A percentile compares a stretch with the other conserved stretches of the same genome.
Evolutionary conservation across 2,888 invertebrate species (phyloP).

Genomic region (Oscheius myriophilus): DNA sequence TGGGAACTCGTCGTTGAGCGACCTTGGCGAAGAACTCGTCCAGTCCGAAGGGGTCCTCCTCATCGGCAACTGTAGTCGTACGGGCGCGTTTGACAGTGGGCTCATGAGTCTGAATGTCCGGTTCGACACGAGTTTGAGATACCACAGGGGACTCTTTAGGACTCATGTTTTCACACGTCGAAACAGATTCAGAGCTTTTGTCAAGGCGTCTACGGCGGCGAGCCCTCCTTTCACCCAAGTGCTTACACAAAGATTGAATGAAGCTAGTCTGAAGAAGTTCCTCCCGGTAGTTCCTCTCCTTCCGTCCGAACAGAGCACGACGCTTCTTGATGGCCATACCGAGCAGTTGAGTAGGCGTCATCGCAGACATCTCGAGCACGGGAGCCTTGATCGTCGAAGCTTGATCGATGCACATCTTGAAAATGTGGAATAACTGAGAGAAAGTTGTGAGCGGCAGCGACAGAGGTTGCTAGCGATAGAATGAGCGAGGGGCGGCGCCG

Average conservation of each 20-base stretch:
- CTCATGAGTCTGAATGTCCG: conserved; percentile 36
- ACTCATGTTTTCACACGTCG: conserved; percentile 27
- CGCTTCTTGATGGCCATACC: conserved; percentile 60
- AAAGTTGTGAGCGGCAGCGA: too few relatives aligned
- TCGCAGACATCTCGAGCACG: conserved; percentile 5
- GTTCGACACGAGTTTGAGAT: conserved; percentile 31
- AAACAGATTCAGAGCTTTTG: conserved; percentile 28
- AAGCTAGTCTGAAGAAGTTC: conserved; percentile 59
- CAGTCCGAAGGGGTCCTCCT: conserved; percentile 55
- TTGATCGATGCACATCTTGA: conserved; percentile 19
- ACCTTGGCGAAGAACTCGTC: conserved; percentile 51
- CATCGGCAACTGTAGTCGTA: conserved; percentile 13
- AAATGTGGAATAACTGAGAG: neutral
- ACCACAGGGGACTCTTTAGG: conserved; percentile 20
- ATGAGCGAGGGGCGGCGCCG: too few relatives aligned
- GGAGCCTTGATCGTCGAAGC: neutral
- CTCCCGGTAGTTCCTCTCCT: conserved; percentile 51
- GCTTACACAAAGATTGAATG: conserved; percentile 63
- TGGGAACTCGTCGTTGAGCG: conserved; percentile 13
- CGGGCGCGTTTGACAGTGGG: conserved; percentile 32
- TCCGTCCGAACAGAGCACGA: conserved; percentile 39
- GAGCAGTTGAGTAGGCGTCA: conserved; percentile 52
- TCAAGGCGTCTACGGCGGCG: conserved; percentile 48
- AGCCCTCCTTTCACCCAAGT: conserved; percentile 60
- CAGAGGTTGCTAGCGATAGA: too few relatives aligned